Conservation (phyloP, 2,888 invertebrate genomes). For the Hololepta plana region DNA sequence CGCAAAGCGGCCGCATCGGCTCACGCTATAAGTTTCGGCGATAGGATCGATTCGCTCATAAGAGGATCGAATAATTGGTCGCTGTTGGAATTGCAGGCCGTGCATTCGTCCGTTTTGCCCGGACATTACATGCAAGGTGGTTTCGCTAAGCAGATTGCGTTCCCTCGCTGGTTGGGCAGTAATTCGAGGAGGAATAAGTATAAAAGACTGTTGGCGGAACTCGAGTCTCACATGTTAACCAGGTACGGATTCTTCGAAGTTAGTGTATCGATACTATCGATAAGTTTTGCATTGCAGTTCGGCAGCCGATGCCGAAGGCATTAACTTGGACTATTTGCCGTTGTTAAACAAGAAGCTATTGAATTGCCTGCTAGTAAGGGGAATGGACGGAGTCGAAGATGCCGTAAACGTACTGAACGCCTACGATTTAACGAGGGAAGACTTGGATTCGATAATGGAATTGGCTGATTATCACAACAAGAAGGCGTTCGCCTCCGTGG, state of each 20-base stretch:
- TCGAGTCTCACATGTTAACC: constrained; percentile 70
- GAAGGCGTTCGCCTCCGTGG: too few species aligned
- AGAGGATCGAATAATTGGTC: constrained; percentile 70
- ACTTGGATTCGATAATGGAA: constrained; percentile 78
- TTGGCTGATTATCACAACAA: constrained; percentile 68
- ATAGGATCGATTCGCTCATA: constrained; percentile 68
- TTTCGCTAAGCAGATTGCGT: constrained; percentile 62
- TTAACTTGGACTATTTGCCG: constrained; percentile 78
- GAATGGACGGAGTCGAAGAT: constrained; percentile 49
- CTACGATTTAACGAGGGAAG: constrained; percentile 80
- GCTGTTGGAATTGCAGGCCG: constrained; percentile 67
- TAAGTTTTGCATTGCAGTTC: too few species aligned
- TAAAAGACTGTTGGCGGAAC: constrained; percentile 62
- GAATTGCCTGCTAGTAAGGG: constrained; percentile 52
- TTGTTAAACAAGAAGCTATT: constrained; percentile 58
- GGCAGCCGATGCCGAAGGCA: constrained; percentile 34
- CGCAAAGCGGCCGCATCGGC: constrained; percentile 67
- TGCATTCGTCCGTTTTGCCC: constrained; percentile 81
- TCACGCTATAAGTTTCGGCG: constrained; percentile 72
- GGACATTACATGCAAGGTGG: constrained; percentile 71
- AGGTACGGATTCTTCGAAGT: constrained; percentile 44
- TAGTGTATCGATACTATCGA: too few species aligned
- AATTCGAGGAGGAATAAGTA: constrained; percentile 75
- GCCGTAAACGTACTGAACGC: constrained; percentile 58
- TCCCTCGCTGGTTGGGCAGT: constrained; percentile 93